Conservation (phyloP, 2,113 vertebrate species). For the Microtus richardsoni region DNA sequence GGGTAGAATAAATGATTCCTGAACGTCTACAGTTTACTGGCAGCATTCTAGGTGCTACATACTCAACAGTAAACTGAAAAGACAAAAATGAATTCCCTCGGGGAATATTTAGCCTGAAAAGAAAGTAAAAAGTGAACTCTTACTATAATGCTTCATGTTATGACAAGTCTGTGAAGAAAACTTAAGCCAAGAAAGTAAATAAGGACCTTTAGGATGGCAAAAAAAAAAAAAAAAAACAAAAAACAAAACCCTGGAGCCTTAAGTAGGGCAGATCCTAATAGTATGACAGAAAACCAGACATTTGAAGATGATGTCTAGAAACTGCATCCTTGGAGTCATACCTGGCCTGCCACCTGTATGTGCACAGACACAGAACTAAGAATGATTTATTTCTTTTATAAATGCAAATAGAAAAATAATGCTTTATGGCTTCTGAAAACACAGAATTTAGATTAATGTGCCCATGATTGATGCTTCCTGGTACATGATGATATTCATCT, state of each 20-base stretch:
- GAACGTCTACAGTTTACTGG: not conserved
- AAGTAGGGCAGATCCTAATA: not conserved
- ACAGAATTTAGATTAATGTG: not conserved
- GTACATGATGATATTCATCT: not conserved
- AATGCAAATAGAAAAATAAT: not conserved
- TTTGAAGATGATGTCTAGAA: not conserved
- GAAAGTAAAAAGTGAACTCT: not conserved
- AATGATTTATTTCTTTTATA: not conserved
- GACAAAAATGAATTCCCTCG: not conserved
- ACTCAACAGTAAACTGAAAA: constrained; percentile 22
- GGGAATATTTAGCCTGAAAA: constrained; percentile 10
- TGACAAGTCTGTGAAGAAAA: not conserved
- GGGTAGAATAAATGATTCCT: not conserved
- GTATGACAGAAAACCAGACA: not conserved
- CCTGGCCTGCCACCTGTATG: not conserved
- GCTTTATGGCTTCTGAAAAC: not conserved
- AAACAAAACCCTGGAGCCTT: not conserved
- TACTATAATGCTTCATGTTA: not conserved
- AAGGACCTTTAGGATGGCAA: not conserved
- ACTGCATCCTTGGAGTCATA: not conserved
- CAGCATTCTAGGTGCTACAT: not conserved
- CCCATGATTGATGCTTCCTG: not conserved
- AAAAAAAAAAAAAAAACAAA: not conserved
- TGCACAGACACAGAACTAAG: not conserved
- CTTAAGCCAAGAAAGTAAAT: not conserved